These are phyloP conservation scores for Vespertilio murinus DNA, from an alignment of 2,797 vertebrate genomes.

Conservation along the genomic window DNA sequence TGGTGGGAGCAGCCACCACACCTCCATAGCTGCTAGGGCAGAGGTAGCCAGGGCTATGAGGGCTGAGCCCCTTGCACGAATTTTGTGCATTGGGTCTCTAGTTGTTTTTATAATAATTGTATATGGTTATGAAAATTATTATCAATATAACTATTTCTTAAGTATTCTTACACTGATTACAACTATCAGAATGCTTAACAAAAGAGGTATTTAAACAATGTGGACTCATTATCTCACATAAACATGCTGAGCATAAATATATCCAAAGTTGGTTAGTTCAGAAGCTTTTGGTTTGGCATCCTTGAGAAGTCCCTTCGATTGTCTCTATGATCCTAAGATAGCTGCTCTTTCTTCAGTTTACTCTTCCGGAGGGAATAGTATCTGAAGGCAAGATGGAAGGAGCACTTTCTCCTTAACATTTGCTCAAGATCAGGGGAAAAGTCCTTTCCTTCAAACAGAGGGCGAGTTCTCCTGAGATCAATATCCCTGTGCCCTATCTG, in stretches of 20 bases:
- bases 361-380: neutral
- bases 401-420: neutral
- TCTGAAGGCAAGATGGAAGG: neutral
- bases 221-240: neutral
- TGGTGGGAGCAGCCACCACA: no score
- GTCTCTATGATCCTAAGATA: neutral
- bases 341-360: neutral
- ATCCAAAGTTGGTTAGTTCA: neutral
- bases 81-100: no score
- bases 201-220: neutral
- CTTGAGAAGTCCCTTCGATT: neutral
- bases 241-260: neutral
- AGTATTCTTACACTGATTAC: neutral
- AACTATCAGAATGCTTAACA: neutral
- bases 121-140: neutral
- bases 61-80: no score
- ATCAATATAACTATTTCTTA: neutral
- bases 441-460: neutral
- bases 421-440: neutral
- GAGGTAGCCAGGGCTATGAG: no score
- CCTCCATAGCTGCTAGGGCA: no score
- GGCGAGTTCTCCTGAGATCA: neutral
- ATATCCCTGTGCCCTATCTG: fast-evolving
- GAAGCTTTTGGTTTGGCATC: neutral
- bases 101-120: neutral